Evolutionary conservation across 2,888 invertebrate genomes (phyloP), one percentile per base, ranked within the genome.

Genomic region (Conchocele bisecta): DNA sequence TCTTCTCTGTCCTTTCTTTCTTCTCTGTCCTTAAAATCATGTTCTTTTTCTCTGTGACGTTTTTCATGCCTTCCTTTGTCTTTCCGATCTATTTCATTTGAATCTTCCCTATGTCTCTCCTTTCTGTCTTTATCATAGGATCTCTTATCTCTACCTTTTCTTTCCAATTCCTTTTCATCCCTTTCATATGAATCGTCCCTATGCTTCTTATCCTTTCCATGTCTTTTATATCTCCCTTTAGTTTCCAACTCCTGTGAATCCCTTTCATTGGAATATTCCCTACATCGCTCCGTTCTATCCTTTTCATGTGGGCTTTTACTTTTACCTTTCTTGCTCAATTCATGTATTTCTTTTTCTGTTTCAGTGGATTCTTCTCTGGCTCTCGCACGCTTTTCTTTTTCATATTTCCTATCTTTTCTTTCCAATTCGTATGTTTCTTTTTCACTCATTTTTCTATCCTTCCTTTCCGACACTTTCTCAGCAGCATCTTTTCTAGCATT

Each of bases 161-260:
- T 13, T 20, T 37, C 24, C 28, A 11, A n/a, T 44, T 9, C 44
- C 29, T 24, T 22, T 51, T 51, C 51, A 33, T 24, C 24, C 35
- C 54, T 54, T 26, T 54, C 7, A 24, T 11, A 26, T 35, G 54
- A 54, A 37, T 3, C 53, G 37, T 53, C 24, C 22, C 35, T 53
- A 6, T 53, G 24, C 63, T 63, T 24, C 50, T 54, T 15, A 31
- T 35, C 33, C 42, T 35, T 15, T 60, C 41, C 29, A 60, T 57
- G 29, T 68, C 63, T 31, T 20, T 39, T 26, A 68, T 67, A 24
- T 63, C 20, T 41, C 66, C 42, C 41, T 35, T 44, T 22, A 41
- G 11, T 41, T 46, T 48, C 37, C 60, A 22, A 0, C 28, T 35
- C 22, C 56, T 44, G n/a, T n/a, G n/a, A n/a, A n/a, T n/a, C n/a